Evolutionary conservation across 2,113 vertebrate species (phyloP), one percentile per base, ranked within the genome.

Genomic region (Nicator chloris): DNA sequence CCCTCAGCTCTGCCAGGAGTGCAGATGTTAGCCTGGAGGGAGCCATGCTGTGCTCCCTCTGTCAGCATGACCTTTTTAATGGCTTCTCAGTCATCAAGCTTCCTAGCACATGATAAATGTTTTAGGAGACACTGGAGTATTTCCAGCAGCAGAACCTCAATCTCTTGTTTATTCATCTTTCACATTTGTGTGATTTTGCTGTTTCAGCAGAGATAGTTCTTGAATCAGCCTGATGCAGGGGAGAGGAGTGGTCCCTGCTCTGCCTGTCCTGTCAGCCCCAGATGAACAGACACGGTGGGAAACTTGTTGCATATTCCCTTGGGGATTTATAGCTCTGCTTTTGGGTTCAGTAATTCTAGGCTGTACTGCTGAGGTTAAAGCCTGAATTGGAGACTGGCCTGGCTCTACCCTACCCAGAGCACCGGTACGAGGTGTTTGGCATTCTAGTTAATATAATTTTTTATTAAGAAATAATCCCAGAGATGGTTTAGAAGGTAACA

Each of bases 131-230:
- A 33, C 53, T 60, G 87, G 83, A 87, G 59, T 9, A 75, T 53
- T 69, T 95, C 82, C 89, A 87, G 81, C 61, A 64, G 21, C 69
- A 91, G 69, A 91, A 70, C 40, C 57, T 84, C 45, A 53, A 45
- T 37, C 81, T 65, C 89, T 37, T 60, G 69, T 51, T 93, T 66
- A 66, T 64, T 78, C 30, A 44, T 63, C 82, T 70, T 70, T 82
- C 79, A 68, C 69, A 59, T 71, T 47, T 76, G 56, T 60, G 53
- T 82, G 35, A 82, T 63, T 84, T n/a, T 84, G 77, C 65, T 84
- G 31, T 44, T 72, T 89, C 68, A 82, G 86, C 71, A 90, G 51
- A 82, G 68, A 37, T 7, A 45, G 24, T 27, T 59, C 79, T 86
- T 60, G 71, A 47, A 39, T 82, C 45, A 49, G n/a, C 7, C 33